Evolutionary conservation across 2,888 invertebrate species (phyloP).

Genomic region (Drepana falcataria): DNA sequence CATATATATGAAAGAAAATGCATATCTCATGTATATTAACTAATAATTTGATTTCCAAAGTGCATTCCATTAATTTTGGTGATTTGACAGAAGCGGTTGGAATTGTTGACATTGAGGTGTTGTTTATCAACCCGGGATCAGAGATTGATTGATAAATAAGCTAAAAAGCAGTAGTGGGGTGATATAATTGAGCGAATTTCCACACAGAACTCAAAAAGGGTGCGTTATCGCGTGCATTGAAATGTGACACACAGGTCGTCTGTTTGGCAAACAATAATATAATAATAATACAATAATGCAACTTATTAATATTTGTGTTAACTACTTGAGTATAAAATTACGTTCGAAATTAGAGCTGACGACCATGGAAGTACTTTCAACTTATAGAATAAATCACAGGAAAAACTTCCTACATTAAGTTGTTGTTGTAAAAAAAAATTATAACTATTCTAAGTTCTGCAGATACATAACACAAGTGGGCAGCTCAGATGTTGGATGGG

Average conservation of each 20-base stretch:
- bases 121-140: conserved; percentile 60
- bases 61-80: conserved; percentile 47
- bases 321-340: too few relatives aligned
- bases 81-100: conserved; percentile 33
- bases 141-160: conserved; percentile 75
- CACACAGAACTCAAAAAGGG: conserved; percentile 50
- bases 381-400: too few relatives aligned
- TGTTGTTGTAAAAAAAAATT: too few relatives aligned
- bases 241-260: conserved; percentile 35
- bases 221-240: conserved; percentile 47
- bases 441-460: too few relatives aligned
- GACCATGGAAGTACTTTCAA: too few relatives aligned
- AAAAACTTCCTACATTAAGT: too few relatives aligned
- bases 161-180: conserved; percentile 64
- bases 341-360: too few relatives aligned
- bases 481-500: too few relatives aligned
- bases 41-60: conserved; percentile 16
- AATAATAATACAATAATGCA: background rate
- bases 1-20: background rate
- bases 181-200: conserved; percentile 75
- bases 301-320: too few relatives aligned
- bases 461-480: too few relatives aligned
- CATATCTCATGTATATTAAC: background rate
- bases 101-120: conserved; percentile 48
- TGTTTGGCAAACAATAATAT: conserved; percentile 5